phyloP scores from a whole-genome alignment of 2,888 invertebrate species.

The Drosophila mulleri region DNA sequence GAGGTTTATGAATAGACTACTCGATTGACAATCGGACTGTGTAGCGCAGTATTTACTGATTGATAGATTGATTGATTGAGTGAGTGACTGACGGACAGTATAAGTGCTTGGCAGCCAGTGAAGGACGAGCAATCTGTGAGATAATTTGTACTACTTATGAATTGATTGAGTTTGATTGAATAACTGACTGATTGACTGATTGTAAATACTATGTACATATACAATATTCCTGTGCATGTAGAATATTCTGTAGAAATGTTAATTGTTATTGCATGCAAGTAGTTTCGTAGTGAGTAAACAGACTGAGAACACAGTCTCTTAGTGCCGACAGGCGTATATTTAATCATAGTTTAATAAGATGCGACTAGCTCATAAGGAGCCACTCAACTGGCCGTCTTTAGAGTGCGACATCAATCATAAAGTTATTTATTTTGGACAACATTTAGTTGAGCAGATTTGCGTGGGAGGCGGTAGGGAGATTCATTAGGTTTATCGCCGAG shows the following conservation, averaged over 20 bases:
- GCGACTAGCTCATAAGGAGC: background rate
- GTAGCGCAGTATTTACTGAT: background rate
- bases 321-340: background rate
- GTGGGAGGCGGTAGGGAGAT: background rate
- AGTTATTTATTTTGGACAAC: background rate
- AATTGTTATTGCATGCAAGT: background rate
- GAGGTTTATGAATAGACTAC: background rate
- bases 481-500: slow-evolving; percentile 6
- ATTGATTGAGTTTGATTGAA: background rate
- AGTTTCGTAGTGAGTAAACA: background rate
- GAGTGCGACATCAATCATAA: slow-evolving; percentile 1
- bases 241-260: background rate
- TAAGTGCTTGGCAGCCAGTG: background rate
- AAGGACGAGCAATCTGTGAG: background rate
- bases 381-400: background rate
- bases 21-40: too few relatives aligned
- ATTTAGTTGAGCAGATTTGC: background rate
- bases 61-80: background rate
- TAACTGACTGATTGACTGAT: background rate
- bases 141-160: background rate
- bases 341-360: slow-evolving; percentile 3
- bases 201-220: slow-evolving; percentile 1
- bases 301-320: background rate
- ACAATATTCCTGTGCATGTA: background rate
- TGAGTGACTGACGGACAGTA: background rate